phyloP scores from a whole-genome alignment of 1,140 invertebrate genomes.

The Drosophila kurseongensis region DNA sequence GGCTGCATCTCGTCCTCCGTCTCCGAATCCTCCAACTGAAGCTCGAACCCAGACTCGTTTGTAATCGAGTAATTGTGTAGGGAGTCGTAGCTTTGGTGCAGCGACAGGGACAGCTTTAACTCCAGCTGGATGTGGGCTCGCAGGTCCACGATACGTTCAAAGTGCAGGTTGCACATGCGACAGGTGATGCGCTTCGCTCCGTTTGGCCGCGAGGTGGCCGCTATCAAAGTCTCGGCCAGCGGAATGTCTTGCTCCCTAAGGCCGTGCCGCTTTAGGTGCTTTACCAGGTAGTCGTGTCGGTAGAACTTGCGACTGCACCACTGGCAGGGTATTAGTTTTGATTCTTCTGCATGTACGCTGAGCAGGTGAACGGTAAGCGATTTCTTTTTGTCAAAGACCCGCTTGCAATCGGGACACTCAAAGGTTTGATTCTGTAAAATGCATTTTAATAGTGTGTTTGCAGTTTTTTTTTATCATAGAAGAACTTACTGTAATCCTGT shows the following conservation, averaged over 20 bases:
- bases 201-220: conserved; percentile 66
- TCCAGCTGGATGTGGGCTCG: conserved; percentile 66
- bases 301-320: conserved; percentile 86
- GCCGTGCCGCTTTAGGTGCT: conserved; percentile 73
- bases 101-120: conserved; percentile 58
- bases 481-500: conserved; percentile 57
- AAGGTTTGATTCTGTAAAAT: conserved; percentile 67
- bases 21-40: conserved; percentile 75
- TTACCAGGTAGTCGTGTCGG: conserved; percentile 84
- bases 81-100: conserved; percentile 61
- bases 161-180: conserved; percentile 71
- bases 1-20: conserved; percentile 74
- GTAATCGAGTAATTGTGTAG: conserved; percentile 75
- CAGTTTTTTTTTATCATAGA: background rate
- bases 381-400: conserved; percentile 85
- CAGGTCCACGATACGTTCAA: conserved; percentile 59
- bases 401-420: conserved; percentile 85
- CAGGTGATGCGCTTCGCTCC: conserved; percentile 69
- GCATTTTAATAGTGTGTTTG: background rate
- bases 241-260: conserved; percentile 65
- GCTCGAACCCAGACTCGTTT: conserved; percentile 71
- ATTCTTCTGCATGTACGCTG: conserved; percentile 85
- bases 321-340: conserved; percentile 84
- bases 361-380: conserved; percentile 85
- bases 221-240: conserved; percentile 69